phyloP scores from a whole-genome alignment of 2,113 vertebrate species.

The Ciconia stormi region DNA sequence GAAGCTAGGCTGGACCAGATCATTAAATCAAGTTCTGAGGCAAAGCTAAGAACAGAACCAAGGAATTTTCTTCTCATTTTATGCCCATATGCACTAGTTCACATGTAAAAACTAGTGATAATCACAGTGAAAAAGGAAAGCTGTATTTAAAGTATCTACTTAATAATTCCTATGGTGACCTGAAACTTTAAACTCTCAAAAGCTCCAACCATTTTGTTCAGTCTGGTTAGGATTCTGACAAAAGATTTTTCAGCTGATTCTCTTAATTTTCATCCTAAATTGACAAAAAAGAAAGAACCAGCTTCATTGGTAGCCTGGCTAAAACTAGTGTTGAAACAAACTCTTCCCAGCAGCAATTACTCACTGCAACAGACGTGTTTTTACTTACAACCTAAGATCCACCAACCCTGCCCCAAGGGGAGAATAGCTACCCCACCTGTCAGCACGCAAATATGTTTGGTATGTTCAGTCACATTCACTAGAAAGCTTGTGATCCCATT shows the following conservation, averaged over 20 bases:
- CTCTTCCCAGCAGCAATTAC: not conserved
- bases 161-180: not conserved
- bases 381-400: not conserved
- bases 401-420: constrained; percentile 29
- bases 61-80: not conserved
- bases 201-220: not conserved
- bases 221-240: not conserved
- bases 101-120: not conserved
- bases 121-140: not conserved
- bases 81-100: not conserved
- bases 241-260: not conserved
- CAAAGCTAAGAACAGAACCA: not conserved
- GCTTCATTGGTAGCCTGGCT: not conserved
- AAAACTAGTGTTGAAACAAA: not conserved
- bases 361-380: not conserved
- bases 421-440: constrained; percentile 2
- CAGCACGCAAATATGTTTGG: constrained; percentile 33
- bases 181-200: not conserved
- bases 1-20: not conserved
- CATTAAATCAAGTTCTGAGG: not conserved
- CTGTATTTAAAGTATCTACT: not conserved
- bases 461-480: constrained; percentile 3
- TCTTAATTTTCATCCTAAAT: not conserved
- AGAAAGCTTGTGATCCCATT: not conserved
- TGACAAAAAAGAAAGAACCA: not conserved